These are phyloP conservation scores for Chymomyza amoena DNA, from an alignment of 2,888 invertebrate species.

Conservation along the genomic window DNA sequence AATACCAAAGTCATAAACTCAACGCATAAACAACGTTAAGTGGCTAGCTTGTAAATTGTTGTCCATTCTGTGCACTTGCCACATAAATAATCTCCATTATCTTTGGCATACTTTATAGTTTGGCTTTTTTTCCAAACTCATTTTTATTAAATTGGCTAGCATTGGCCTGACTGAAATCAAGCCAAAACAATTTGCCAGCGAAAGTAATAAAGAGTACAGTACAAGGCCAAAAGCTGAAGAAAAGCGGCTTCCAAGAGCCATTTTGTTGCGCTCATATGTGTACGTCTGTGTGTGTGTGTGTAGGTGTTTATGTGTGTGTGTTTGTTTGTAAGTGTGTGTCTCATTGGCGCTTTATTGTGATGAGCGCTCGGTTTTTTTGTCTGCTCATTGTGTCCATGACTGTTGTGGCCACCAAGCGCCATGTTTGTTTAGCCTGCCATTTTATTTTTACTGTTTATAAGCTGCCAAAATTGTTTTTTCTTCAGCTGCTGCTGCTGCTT, in stretches of 20 bases:
- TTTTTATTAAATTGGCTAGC: constrained; percentile 27
- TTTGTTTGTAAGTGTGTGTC: constrained; percentile 31
- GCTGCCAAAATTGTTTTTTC: constrained; percentile 64
- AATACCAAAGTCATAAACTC: not conserved
- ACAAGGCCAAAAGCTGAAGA: constrained; percentile 33
- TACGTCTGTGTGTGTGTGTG: constrained; percentile 6
- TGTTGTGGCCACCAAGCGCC: constrained; percentile 1
- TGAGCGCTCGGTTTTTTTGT: constrained; percentile 17
- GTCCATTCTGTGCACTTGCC: not conserved
- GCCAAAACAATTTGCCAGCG: constrained; percentile 48
- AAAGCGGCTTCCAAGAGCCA: constrained; percentile 12
- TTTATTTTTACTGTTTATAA: constrained; percentile 69
- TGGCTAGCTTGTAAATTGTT: not conserved
- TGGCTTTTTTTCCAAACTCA: constrained; percentile 24
- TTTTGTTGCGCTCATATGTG: not conserved
- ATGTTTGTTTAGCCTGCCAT: constrained; percentile 59
- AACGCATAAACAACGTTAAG: not conserved
- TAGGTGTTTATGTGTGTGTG: constrained; percentile 10
- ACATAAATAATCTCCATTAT: not conserved
- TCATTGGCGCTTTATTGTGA: constrained; percentile 59
- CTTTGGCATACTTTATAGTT: constrained; percentile 20
- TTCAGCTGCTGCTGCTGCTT: not conserved
- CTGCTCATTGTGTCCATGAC: constrained; percentile 4
- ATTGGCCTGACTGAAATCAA: not conserved
- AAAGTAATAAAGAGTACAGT: constrained; percentile 50